phyloP scores from a whole-genome alignment of 2,113 vertebrate genomes.

The Meleagris gallopavo region DNA sequence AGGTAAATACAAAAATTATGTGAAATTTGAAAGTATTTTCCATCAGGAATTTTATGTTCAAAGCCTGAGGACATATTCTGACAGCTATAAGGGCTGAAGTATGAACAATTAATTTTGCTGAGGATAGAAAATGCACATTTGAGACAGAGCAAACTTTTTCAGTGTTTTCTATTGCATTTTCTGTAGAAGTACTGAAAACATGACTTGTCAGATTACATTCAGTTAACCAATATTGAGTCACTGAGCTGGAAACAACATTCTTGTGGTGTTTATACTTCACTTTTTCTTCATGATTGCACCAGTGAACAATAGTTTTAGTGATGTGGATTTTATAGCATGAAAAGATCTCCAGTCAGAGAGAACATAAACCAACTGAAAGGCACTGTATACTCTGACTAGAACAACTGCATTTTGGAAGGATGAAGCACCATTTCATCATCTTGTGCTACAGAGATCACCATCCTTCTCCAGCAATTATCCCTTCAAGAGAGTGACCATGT shows the following conservation, averaged over 20 bases:
- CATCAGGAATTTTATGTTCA: background rate
- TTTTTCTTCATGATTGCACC: constrained; percentile 79
- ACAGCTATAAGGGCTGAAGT: background rate
- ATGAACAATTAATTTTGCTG: background rate
- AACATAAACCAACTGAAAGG: constrained; percentile 27
- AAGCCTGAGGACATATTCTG: background rate
- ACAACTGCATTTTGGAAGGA: constrained; percentile 46
- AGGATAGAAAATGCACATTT: background rate
- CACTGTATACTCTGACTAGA: background rate
- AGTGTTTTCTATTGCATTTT: background rate
- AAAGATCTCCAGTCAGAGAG: constrained; percentile 51
- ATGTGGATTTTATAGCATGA: constrained; percentile 65
- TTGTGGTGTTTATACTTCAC: constrained; percentile 68
- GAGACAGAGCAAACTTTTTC: background rate
- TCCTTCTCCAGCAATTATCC: constrained; percentile 56
- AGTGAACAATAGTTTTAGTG: constrained; percentile 71
- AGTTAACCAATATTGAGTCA: constrained; percentile 57
- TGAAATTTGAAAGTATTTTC: background rate
- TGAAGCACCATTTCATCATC: constrained; percentile 56
- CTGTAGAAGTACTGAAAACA: constrained; percentile 7
- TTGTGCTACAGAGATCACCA: constrained; percentile 29
- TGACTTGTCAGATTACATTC: constrained; percentile 57
- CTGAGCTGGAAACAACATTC: constrained; percentile 64
- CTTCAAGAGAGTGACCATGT: constrained; percentile 56
- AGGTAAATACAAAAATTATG: background rate